A percentile compares a stretch with the other conserved stretches of the same genome.
Evolutionary conservation across 2,888 invertebrate genomes (phyloP).

Genomic region (Tricholauxania praeusta): DNA sequence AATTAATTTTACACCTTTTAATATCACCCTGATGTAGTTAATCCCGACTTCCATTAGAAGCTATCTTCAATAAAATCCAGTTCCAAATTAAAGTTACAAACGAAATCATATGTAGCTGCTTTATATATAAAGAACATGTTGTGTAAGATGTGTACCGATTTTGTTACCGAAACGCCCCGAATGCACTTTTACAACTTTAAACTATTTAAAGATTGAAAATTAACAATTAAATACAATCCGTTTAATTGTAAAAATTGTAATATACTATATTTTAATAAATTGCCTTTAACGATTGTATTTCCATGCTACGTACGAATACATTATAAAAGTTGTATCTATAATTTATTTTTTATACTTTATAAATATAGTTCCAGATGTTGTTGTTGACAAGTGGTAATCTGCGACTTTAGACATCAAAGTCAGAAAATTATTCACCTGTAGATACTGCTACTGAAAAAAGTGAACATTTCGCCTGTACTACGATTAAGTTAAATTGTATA

Average conservation of each 20-base stretch:
- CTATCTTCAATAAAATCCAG: constrained; percentile 22
- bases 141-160: constrained; percentile 1
- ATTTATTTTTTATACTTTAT: constrained; percentile 27
- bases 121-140: not conserved
- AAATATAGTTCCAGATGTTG: constrained; percentile 77
- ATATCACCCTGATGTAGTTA: constrained; percentile 46
- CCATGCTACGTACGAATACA: not conserved
- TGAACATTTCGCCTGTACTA: too few species aligned
- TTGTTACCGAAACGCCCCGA: constrained; percentile 40
- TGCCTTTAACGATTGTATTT: not conserved
- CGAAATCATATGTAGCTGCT: constrained; percentile 1
- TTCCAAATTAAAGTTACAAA: not conserved
- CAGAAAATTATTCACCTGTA: too few species aligned
- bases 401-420: too few species aligned
- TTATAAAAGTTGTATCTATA: constrained; percentile 11
- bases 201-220: not conserved
- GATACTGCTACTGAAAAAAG: too few species aligned
- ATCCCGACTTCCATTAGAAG: constrained; percentile 53
- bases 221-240: not conserved
- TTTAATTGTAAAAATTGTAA: constrained; percentile 11
- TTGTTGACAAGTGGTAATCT: constrained; percentile 75
- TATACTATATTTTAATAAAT: constrained; percentile 18
- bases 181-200: constrained; percentile 33
- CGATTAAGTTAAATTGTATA: too few species aligned
- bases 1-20: constrained; percentile 3